Conservation (phyloP, 1,140 invertebrate genomes). For the Cyclina sinensis region DNA sequence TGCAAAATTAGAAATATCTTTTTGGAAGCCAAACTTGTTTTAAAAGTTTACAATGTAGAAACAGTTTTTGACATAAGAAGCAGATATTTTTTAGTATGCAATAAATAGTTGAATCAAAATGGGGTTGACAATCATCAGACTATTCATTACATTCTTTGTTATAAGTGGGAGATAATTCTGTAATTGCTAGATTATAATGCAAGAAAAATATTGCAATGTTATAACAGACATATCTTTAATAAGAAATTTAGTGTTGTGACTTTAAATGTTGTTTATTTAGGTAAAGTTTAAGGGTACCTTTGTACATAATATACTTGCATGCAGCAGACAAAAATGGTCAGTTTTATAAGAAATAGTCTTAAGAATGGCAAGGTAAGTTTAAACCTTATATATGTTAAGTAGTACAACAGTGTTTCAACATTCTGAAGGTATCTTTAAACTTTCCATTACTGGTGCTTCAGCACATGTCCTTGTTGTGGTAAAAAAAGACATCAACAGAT, state of each 20-base stretch:
- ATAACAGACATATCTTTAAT: slow-evolving; percentile 23
- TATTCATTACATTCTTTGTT: slow-evolving; percentile 12
- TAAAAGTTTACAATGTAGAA: background rate
- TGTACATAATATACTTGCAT: background rate
- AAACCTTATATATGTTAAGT: too few relatives aligned
- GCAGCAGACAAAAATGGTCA: background rate
- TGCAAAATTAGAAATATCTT: too few relatives aligned
- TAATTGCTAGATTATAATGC: background rate
- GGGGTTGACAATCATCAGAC: background rate
- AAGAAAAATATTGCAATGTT: too few relatives aligned
- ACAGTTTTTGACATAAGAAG: background rate
- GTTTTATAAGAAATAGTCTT: background rate
- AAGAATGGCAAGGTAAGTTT: background rate
- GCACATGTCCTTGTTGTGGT: background rate
- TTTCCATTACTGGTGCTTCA: background rate
- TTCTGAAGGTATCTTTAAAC: background rate
- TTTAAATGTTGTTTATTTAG: background rate
- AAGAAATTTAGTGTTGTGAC: slow-evolving; percentile 22
- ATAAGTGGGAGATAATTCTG: background rate
- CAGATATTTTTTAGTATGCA: background rate
- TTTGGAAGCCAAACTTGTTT: background rate
- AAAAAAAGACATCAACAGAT: background rate
- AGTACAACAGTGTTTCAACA: background rate
- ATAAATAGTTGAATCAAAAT: background rate
- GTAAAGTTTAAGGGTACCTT: background rate